Evolutionary conservation across 2,113 vertebrate genomes (phyloP).

Genomic region (Haliaeetus leucogaster): DNA sequence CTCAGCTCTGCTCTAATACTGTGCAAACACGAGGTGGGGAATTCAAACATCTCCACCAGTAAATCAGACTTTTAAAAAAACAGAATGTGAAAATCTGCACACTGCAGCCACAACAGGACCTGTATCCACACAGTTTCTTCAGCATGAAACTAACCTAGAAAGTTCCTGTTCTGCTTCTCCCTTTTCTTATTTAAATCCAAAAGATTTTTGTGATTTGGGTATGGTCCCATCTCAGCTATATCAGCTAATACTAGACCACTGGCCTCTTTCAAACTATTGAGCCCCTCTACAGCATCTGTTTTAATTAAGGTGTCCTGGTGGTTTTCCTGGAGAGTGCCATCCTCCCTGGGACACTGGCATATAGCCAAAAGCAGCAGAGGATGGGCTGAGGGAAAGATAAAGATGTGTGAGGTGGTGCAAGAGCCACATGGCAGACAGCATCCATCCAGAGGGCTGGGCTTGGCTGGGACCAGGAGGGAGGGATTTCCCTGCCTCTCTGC

Average conservation of each 20-base stretch:
- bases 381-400: neutral
- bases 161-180: neutral
- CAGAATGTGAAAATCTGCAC: neutral
- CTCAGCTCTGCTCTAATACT: neutral
- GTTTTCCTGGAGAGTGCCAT: neutral
- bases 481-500: neutral
- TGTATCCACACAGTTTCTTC: neutral
- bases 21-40: neutral
- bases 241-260: neutral
- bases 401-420: neutral
- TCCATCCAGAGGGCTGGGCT: neutral
- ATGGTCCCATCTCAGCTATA: neutral
- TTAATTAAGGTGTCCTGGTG: neutral
- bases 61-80: neutral
- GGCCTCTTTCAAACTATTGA: neutral
- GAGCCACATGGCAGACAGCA: neutral
- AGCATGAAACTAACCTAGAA: neutral
- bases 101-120: neutral
- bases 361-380: neutral
- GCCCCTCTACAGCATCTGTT: neutral
- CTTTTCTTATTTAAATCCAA: neutral
- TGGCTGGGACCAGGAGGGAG: neutral
- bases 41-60: neutral
- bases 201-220: neutral
- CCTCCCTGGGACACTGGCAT: neutral